phyloP scores from a whole-genome alignment of 2,888 invertebrate genomes.

The Drosophila merina region DNA sequence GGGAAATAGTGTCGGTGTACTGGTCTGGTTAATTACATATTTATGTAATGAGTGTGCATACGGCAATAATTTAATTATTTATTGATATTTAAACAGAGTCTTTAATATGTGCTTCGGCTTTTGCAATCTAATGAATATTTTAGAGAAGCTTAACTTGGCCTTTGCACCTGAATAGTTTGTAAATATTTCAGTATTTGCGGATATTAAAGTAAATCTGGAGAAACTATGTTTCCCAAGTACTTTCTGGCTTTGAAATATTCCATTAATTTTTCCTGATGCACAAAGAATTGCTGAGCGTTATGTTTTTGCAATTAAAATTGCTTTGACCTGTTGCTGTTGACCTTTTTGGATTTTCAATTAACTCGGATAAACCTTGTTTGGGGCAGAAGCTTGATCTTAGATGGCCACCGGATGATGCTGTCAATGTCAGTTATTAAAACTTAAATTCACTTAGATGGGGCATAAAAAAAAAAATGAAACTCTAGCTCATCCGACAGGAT shows the following conservation, averaged over 20 bases:
- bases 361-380: conserved; percentile 44
- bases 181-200: neutral
- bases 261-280: conserved; percentile 2
- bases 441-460: conserved; percentile 69
- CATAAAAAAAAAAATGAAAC: conserved; percentile 59
- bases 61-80: conserved; percentile 47
- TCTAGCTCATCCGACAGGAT: conserved; percentile 44
- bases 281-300: conserved; percentile 4
- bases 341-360: conserved; percentile 68
- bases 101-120: conserved; percentile 12
- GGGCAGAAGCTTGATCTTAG: conserved; percentile 36
- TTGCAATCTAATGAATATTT: conserved; percentile 16
- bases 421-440: conserved; percentile 68
- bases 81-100: conserved; percentile 21
- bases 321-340: conserved; percentile 14
- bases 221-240: neutral
- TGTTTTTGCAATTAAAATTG: conserved; percentile 27
- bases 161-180: neutral
- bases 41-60: conserved; percentile 37
- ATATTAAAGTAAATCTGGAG: neutral
- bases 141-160: neutral
- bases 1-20: conserved; percentile 20
- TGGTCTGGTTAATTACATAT: conserved; percentile 40
- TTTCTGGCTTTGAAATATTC: neutral
- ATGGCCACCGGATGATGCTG: conserved; percentile 20